Evolutionary conservation across 2,888 invertebrate genomes (phyloP).

Genomic region (Noctua pronuba): DNA sequence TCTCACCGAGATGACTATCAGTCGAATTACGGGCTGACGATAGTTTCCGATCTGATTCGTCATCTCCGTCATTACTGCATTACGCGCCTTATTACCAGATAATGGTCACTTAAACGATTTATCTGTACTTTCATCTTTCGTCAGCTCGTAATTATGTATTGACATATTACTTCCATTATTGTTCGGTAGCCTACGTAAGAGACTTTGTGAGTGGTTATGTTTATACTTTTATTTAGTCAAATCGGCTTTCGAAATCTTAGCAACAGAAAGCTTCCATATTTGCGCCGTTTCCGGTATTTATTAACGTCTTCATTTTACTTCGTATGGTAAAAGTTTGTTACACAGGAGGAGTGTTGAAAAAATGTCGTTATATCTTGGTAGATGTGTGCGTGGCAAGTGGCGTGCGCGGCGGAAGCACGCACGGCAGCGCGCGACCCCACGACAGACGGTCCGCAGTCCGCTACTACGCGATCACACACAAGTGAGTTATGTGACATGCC

Average conservation of each 20-base stretch:
- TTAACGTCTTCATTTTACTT: neutral
- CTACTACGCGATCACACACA: neutral
- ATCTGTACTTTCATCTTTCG: constrained; percentile 62
- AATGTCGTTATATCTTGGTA: constrained; percentile 46
- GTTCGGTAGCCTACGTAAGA: constrained; percentile 4
- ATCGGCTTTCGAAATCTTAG: constrained; percentile 16
- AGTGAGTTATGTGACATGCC: constrained; percentile 28
- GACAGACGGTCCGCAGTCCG: neutral
- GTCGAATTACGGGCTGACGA: constrained; percentile 61
- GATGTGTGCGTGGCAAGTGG: constrained; percentile 42
- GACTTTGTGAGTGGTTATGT: constrained; percentile 1
- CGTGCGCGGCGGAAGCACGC: constrained; percentile 65
- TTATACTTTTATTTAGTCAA: neutral
- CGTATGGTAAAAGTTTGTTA: neutral
- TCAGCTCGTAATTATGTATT: constrained; percentile 18
- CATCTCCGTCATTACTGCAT: constrained; percentile 64
- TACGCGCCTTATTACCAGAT: constrained; percentile 61
- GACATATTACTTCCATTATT: constrained; percentile 17
- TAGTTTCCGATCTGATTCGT: constrained; percentile 72
- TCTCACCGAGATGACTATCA: constrained; percentile 66
- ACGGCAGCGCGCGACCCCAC: constrained; percentile 63
- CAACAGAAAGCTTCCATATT: neutral
- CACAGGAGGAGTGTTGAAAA: constrained; percentile 17
- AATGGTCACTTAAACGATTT: constrained; percentile 54
- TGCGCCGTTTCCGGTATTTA: neutral